Evolutionary conservation across 2,113 vertebrate genomes (phyloP), one percentile per base, ranked within the genome.

Genomic region (Carassius carassius): DNA sequence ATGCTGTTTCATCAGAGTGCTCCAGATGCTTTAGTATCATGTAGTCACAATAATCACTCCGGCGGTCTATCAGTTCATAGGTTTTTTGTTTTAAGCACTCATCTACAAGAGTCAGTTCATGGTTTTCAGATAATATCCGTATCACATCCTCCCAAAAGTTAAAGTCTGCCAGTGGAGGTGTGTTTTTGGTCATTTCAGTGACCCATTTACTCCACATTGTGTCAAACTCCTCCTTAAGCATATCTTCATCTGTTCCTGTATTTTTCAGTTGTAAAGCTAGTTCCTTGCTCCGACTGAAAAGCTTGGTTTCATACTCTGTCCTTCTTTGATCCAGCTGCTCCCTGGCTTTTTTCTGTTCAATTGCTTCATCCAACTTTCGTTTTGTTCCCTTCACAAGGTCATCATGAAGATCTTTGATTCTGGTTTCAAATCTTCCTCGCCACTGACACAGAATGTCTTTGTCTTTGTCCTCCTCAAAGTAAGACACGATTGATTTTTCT

Each of bases 361-460:
- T 41, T 4, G 51, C 29, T 41, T 84, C 63, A 70, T 69, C 37
- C 5, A 85, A 25, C 29, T 60, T 41, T 41, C 67, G 2, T 12
- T 70, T 70, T 41, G 76, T 58, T 67, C 17, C 65, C 25, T 29
- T 25, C 3, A 70, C 49, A 21, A 85, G 76, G 8, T 72, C 62
- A 25, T 72, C n/a, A 49, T 44, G n/a, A 35, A 79, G 44, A 21
- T 32, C 49, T 29, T 79, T 8, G 14, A 85, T 79, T 79, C 23
- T 72, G 13, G 16, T 29, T 58, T 70, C 65, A 70, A 37, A 72
- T 72, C 51, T 72, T 54, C 2, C 47, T 88, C 83, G 91, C 92
- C 92, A 95, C 62, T 93, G 91, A 75, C 82, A 19, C 60, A 94
- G 25, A 21, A 88, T 92, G 9, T 92, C 89, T 8, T 6, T 6